A percentile compares a stretch with the other conserved stretches of the same genome.
Conservation (phyloP, 2,113 vertebrate genomes). For the Oncorhynchus keta region DNA sequence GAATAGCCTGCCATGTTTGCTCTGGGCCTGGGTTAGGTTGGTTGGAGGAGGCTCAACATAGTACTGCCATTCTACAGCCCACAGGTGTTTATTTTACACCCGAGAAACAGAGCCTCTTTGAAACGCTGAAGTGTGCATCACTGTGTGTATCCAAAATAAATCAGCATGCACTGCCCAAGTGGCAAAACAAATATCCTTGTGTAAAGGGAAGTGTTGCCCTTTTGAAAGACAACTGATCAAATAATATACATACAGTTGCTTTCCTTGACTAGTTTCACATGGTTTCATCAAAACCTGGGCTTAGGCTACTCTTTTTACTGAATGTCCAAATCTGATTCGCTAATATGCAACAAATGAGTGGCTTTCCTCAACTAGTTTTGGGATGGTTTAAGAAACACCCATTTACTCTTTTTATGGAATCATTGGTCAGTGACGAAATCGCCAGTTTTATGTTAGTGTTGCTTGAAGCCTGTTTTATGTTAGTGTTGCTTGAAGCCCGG, state of each 20-base stretch:
- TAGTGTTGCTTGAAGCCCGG: no score
- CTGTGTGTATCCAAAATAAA: constrained; percentile 47
- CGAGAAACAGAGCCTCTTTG: constrained; percentile 34
- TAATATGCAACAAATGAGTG: no score
- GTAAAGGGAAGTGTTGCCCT: background rate
- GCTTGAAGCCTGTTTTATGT: no score
- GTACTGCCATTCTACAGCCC: constrained; percentile 24
- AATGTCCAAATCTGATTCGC: no score
- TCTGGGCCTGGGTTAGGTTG: constrained; percentile 9
- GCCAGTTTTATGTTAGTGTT: no score
- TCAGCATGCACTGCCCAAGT: constrained; percentile 20
- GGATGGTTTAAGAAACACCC: constrained; percentile 16
- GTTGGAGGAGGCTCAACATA: constrained; percentile 28
- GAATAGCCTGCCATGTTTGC: constrained; percentile 34
- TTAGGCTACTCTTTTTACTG: no score
- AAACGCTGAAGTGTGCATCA: constrained; percentile 11
- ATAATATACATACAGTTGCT: constrained; percentile 6
- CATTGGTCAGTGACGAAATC: no score
- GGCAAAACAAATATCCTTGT: no score
- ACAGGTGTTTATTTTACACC: constrained; percentile 47
- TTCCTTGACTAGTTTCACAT: background rate
- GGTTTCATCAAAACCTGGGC: no score
- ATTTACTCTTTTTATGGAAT: background rate
- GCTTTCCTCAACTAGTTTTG: no score
- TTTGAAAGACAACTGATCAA: constrained; percentile 44